Base-by-base conservation (phyloP, 2,888 invertebrate species). In the Chymomyza procnemis region DNA sequence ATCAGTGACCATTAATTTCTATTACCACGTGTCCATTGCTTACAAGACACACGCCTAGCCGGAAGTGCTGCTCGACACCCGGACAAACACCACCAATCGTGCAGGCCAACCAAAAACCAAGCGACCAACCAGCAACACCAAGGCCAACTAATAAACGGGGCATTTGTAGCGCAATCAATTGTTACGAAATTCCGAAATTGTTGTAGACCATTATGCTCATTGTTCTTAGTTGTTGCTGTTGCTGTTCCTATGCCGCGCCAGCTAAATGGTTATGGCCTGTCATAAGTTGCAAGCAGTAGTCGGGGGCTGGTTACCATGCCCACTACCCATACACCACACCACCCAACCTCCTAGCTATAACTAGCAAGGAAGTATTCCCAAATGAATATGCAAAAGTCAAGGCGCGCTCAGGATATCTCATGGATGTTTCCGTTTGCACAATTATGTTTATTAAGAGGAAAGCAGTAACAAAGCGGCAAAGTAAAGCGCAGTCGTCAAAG, bases 371-470 rank as follows among this genome's bases (percentile, higher is more conserved):
- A 34, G 73, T 72, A 89, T 89, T 89, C 90, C 89, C 89, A 88
- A 81, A 89, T 89, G 89, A 89, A 89, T 89, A 89, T 89, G 89
- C 90, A 89, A 89, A 89, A 83, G 76, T 70, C 71, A 69, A 61
- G 56, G 69, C 21, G 56, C 50, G 34, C 58, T 66, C 66, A 71
- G 78, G 82, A 87, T 85, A 87, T 54, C 54, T 78, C 77, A 79
- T 81, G 80, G 84, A 76, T 80, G 76, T 88, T 87, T 85, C 88
- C 88, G 84, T 82, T 88, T 79, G 79, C 79, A 80, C 89, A 88
- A 89, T 87, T 88, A 89, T 85, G 77, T 83, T 89, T 87, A 88
- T 88, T 89, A 88, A 81, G 81, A 86, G 21, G 69, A 12, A n/a
- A 62, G 21, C 54, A 22, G 71, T 61, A 67, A 52, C 61, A 41